Evolutionary conservation across 2,888 invertebrate species (phyloP).

Genomic region (Laothoe populi): DNA sequence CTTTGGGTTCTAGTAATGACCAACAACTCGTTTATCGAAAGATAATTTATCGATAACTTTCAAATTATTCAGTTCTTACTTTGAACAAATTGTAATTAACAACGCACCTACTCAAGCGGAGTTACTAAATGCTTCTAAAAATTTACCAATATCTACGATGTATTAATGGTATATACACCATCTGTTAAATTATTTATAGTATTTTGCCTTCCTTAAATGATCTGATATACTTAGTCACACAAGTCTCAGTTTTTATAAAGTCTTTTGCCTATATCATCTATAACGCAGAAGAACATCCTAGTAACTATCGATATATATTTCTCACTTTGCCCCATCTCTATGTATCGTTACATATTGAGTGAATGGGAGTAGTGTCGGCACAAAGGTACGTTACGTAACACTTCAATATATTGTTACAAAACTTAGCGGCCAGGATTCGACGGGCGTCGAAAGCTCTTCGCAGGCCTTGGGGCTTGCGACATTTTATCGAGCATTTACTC

Average conservation of each 20-base stretch:
- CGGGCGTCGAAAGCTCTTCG: constrained; percentile 49
- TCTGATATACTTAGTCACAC: no score
- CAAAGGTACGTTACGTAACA: constrained; percentile 73
- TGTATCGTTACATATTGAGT: constrained; percentile 44
- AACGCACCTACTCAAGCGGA: no score
- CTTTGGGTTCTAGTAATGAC: constrained; percentile 36
- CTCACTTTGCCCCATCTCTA: constrained; percentile 50
- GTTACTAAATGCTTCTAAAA: no score
- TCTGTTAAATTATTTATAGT: no score
- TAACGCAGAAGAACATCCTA: neutral
- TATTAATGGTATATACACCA: no score
- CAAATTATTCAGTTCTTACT: neutral
- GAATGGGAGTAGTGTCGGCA: constrained; percentile 65
- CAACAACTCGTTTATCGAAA: neutral
- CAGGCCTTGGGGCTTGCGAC: constrained; percentile 24
- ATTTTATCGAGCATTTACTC: constrained; percentile 10
- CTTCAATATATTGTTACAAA: constrained; percentile 66
- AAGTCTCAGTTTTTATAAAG: neutral
- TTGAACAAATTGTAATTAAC: no score
- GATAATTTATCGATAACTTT: neutral
- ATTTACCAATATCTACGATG: no score
- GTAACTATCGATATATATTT: constrained; percentile 36
- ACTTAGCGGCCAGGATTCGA: constrained; percentile 56
- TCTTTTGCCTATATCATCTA: neutral
- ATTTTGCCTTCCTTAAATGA: no score